These are phyloP conservation scores for Salpingus planirostris DNA, from an alignment of 2,888 invertebrate genomes.

Conservation along the genomic window DNA sequence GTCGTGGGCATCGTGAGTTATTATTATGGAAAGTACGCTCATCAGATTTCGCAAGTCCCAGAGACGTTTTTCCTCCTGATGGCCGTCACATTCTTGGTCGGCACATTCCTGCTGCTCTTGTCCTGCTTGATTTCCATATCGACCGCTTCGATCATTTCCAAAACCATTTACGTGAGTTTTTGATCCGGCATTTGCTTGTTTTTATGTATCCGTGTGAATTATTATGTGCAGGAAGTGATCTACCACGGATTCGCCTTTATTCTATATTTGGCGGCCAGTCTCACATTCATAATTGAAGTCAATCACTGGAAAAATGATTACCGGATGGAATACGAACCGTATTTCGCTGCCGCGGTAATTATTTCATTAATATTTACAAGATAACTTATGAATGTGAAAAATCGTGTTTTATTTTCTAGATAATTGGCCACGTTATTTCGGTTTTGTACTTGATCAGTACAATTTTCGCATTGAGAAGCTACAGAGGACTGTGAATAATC, in stretches of 20 bases:
- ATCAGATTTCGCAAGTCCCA: slow-evolving; percentile 36
- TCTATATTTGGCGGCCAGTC: slow-evolving; percentile 61
- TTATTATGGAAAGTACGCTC: slow-evolving; percentile 29
- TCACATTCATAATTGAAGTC: slow-evolving; percentile 59
- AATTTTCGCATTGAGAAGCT: slow-evolving; percentile 66
- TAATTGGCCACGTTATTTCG: slow-evolving; percentile 66
- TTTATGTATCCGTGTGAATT: too few species aligned
- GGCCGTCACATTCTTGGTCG: slow-evolving; percentile 68
- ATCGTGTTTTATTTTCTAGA: slow-evolving; percentile 46
- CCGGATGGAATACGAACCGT: slow-evolving; percentile 49
- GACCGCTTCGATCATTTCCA: slow-evolving; percentile 74
- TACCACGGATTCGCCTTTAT: slow-evolving; percentile 70
- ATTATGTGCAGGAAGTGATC: slow-evolving; percentile 75
- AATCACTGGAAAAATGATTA: slow-evolving; percentile 44
- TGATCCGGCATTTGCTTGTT: slow-evolving; percentile 11
- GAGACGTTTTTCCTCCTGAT: slow-evolving; percentile 67
- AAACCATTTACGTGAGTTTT: slow-evolving; percentile 73
- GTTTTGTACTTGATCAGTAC: slow-evolving; percentile 68
- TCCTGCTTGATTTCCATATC: slow-evolving; percentile 71
- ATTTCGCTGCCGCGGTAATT: slow-evolving; percentile 64
- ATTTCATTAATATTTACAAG: slow-evolving; percentile 1
- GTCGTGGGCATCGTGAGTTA: slow-evolving; percentile 63
- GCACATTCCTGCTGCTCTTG: slow-evolving; percentile 64
- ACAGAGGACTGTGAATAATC: slow-evolving; percentile 63
- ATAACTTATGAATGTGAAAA: too few species aligned